These are phyloP conservation scores for Danio rerio DNA, from an alignment of 2,113 vertebrate genomes.

Conservation along the genomic window GRCz12tu NC_133189.1:45115501-45116000, in stretches of 20 bases:
- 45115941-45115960: no score
- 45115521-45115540: conserved; percentile 30
- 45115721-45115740: conserved; percentile 42
- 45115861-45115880: conserved; percentile 1
- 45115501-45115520: conserved; percentile 22
- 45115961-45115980: no score
- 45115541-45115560: conserved; percentile 18
- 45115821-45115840: conserved; percentile 26
- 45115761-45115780: conserved; percentile 5
- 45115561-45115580: conserved; percentile 9
- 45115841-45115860: background rate
- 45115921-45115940: no score
- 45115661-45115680: conserved; percentile 17
- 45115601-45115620: background rate
- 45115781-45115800: conserved; percentile 17
- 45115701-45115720: conserved; percentile 44
- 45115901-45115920: no score
- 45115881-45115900: background rate
- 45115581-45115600: background rate
- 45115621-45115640: background rate
- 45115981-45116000: background rate
- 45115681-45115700: conserved; percentile 32
- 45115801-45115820: conserved; percentile 25
- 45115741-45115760: conserved; percentile 18
- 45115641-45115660: background rate